A percentile compares a stretch with the other conserved stretches of the same genome.
These are phyloP conservation scores for Watsonalla binaria DNA, from an alignment of 2,888 invertebrate species.

Conservation along the genomic window DNA sequence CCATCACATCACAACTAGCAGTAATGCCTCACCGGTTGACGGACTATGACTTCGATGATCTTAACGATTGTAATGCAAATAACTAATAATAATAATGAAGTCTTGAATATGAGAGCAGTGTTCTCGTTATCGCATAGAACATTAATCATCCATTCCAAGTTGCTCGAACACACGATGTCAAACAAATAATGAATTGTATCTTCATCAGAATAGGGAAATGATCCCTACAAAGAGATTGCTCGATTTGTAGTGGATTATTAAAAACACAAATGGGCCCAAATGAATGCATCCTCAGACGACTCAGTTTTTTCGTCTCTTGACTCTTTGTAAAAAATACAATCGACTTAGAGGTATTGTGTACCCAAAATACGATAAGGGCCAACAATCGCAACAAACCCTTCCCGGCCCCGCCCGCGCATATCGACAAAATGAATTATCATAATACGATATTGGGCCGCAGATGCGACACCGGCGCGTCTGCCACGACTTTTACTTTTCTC, in stretches of 20 bases:
- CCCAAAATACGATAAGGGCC: conserved; percentile 46
- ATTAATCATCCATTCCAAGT: conserved; percentile 59
- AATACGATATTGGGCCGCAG: conserved; percentile 55
- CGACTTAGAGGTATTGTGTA: conserved; percentile 43
- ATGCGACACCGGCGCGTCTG: conserved; percentile 42
- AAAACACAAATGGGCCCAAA: conserved; percentile 48
- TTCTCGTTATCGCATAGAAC: conserved; percentile 23
- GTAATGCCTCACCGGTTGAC: not conserved
- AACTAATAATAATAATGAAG: not conserved
- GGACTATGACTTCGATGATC: not conserved
- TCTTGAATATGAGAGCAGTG: not conserved
- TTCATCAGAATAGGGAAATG: conserved; percentile 39
- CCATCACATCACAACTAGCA: not conserved
- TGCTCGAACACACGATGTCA: conserved; percentile 47
- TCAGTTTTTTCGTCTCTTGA: conserved; percentile 55
- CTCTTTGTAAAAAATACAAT: conserved; percentile 53
- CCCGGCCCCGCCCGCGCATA: conserved; percentile 40
- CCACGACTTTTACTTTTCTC: conserved; percentile 71
- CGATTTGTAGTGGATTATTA: conserved; percentile 64
- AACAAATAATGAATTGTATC: conserved; percentile 52
- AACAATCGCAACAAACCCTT: conserved; percentile 56
- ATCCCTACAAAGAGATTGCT: conserved; percentile 55
- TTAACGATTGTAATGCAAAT: not conserved
- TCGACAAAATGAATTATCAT: conserved; percentile 52
- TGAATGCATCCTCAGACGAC: conserved; percentile 43